A percentile compares a stretch with the other conserved stretches of the same genome.
Conservation (phyloP, 2,888 invertebrate genomes). For the Tanytarsus gracilentus region DNA sequence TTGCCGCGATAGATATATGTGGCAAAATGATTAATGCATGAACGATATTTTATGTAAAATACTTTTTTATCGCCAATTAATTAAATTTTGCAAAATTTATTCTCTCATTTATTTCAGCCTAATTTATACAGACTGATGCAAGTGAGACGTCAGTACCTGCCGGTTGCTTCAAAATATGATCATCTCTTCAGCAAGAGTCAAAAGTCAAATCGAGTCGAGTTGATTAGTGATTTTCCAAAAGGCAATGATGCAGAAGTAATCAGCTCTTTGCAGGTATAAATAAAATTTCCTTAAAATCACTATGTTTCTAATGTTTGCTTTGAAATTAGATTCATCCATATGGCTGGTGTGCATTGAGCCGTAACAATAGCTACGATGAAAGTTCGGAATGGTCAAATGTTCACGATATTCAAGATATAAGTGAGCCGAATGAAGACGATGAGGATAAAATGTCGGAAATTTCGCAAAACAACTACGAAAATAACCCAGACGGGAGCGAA, state of each 20-base stretch:
- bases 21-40: no score
- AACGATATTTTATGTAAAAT: no score
- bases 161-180: conserved; percentile 70
- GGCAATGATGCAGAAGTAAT: conserved; percentile 84
- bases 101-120: conserved; percentile 51
- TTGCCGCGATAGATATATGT: no score
- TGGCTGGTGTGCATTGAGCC: conserved; percentile 79
- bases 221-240: conserved; percentile 80
- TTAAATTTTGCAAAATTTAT: no score
- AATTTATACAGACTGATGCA: conserved; percentile 85
- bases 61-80: no score
- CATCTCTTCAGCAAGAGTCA: conserved; percentile 67
- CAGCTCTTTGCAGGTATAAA: conserved; percentile 64
- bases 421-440: conserved; percentile 39
- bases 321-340: conserved; percentile 67
- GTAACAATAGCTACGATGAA: conserved; percentile 80
- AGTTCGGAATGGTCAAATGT: conserved; percentile 90
- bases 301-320: conserved; percentile 11
- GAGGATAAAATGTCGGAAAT: conserved; percentile 32
- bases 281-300: background rate
- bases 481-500: conserved; percentile 19
- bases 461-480: background rate
- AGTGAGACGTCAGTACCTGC: conserved; percentile 70
- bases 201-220: conserved; percentile 75
- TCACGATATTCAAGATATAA: conserved; percentile 76